A percentile compares a stretch with the other conserved stretches of the same genome.
These are phyloP conservation scores for Orthonychiurus folsomi DNA, from an alignment of 2,888 invertebrate species.

Conservation along the genomic window DNA sequence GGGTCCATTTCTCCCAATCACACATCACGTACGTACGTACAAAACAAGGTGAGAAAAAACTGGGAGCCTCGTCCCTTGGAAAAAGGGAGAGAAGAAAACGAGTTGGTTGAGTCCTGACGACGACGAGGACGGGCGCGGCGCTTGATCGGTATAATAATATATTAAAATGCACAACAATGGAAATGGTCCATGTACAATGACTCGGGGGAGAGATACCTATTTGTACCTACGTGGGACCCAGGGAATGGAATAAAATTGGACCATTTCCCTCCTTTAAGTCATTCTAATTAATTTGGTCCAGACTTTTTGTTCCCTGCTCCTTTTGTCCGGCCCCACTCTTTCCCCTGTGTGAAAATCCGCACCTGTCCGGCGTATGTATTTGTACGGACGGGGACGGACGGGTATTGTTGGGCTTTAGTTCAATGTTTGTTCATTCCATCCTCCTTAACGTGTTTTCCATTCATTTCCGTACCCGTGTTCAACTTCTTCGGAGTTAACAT, in stretches of 20 bases:
- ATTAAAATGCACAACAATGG: background rate
- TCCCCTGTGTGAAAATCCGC: slow-evolving; percentile 5
- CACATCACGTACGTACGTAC: background rate
- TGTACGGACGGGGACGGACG: too few relatives aligned
- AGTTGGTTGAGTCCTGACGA: background rate
- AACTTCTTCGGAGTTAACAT: too few relatives aligned
- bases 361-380: slow-evolving; percentile 6
- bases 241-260: background rate
- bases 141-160: background rate
- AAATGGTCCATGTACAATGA: background rate
- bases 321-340: background rate
- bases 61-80: too few relatives aligned
- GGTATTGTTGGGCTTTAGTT: too few relatives aligned
- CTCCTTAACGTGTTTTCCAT: too few relatives aligned
- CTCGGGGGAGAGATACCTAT: background rate
- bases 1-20: background rate
- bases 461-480: too few relatives aligned
- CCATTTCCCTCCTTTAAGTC: background rate
- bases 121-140: background rate
- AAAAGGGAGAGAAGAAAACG: too few relatives aligned
- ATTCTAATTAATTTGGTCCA: slow-evolving; percentile 12
- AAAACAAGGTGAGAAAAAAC: background rate
- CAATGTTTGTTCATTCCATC: too few relatives aligned
- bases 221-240: background rate
- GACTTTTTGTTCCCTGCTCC: slow-evolving; percentile 3